Base-by-base conservation (phyloP, 2,113 vertebrate genomes). In the Tricholaema leucomelas region DNA sequence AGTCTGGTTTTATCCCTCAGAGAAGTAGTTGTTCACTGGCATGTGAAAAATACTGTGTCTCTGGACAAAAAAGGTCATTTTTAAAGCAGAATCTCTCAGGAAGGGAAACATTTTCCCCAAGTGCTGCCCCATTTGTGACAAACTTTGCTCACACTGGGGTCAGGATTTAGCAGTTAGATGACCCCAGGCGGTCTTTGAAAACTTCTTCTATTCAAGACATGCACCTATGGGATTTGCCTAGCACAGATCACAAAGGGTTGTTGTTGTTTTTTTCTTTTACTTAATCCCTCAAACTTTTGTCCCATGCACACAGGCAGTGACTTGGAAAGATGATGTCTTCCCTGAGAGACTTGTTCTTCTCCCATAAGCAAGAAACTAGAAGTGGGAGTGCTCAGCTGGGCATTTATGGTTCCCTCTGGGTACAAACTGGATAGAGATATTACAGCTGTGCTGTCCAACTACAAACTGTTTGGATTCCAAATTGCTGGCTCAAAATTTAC, bases 221-320 rank as follows among this genome's bases (percentile, higher is more conserved):
- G 61, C 12, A 87, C 77, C 54, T 91, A 48, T 81, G 78, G 61
- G 71, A 61, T 84, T 92, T 87, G n/a, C 28, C 66, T 42, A 72
- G 65, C 59, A 65, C 36, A 40, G 54, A 65, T 85, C 63, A 76
- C 54, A 67, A 28, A 63, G n/a, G 48, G 23, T 13, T 20, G 9
- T 2, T 16, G 50, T 64, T 56, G 10, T 31, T 87, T 70, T 77
- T 23, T 8, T 80, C 28, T 86, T 28, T 86, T 59, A 71, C 70
- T 83, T 91, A 85, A 92, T 93, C 38, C n/a, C 30, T 82, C 42
- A 85, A 44, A 76, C 48, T 35, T 88, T 58, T 92, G 75, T 63
- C 38, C 61, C 54, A 55, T 4, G 5, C 23, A 46, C 40, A 70
- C 17, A 82, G 74, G 66, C 75, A 74, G 67, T 0, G 8, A 44